Base-by-base conservation (phyloP, 2,797 vertebrate species). In the Odontamblyopus lacepedii region DNA sequence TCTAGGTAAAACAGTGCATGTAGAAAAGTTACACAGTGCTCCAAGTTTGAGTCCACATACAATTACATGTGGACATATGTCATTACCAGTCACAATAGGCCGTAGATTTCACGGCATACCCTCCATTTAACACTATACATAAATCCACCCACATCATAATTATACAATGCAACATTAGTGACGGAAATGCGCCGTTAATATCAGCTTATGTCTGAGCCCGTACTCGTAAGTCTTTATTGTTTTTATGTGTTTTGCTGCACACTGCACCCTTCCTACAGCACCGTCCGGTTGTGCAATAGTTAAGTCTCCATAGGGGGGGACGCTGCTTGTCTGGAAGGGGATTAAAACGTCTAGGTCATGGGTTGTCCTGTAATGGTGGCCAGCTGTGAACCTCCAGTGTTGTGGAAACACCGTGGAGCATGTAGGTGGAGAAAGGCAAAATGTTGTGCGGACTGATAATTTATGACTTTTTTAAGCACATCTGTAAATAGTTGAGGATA, bases 311-410 rank as follows among this genome's bases (percentile, higher is more conserved):
- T 86, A 72, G 85, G 87, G 85, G 78, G 76, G n/a, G 79, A 72
- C 75, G 76, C 32, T 73, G 65, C 84, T 84, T 87, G 91, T 92
- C 91, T 92, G 88, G 90, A 75, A 82, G 27, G 82, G 85, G 91
- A 92, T 92, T 92, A 92, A 75, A 76, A 80, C 83, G 90, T 92
- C 91, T 92, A 90, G 91, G 89, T 92, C 91, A 89, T 64, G 75
- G 76, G 86, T 85, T 72, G 87, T 86, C 79, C n/a, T 67, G 78
- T 85, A 86, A 83, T 79, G 77, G 67, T 67, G 78, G 65, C 81
- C 91, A 91, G 91, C 89, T 91, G 89, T 83, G 83, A 64, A 15
- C 61, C 50, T 60, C n/a, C 3, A 8, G 23, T 75, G 48, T 71
- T 78, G 51, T 71, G 72, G 6, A 63, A 32, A 79, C 72, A 81